Conservation (phyloP, 2,797 vertebrate species). For the Cuculus canorus region DNA sequence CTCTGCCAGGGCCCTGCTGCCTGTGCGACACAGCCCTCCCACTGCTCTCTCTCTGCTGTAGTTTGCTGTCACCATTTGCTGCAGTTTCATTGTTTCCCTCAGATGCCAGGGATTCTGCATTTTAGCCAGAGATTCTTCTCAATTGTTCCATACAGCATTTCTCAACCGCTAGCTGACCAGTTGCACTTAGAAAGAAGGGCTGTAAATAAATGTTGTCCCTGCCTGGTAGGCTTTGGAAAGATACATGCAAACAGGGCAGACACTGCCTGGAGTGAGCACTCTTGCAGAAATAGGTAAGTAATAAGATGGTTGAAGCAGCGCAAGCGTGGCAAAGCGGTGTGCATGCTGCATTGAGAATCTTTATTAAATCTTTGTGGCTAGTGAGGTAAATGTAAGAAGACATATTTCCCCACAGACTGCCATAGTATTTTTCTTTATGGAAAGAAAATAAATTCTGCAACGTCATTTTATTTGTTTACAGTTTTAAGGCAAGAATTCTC, state of each 20-base stretch:
- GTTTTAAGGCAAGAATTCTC: not conserved
- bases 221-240: not conserved
- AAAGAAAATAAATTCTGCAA: not conserved
- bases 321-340: not conserved
- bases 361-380: constrained; percentile 1
- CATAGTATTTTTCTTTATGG: not conserved
- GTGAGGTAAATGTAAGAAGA: not conserved
- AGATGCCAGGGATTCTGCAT: not conserved
- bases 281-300: not conserved
- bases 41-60: not conserved
- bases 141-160: not conserved
- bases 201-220: accelerated
- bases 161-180: not conserved
- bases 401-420: not conserved
- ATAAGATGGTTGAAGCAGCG: not conserved
- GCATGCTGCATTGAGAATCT: not conserved
- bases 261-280: not conserved
- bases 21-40: not conserved
- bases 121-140: not conserved
- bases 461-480: not conserved
- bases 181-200: not conserved
- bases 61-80: not conserved
- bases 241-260: not conserved
- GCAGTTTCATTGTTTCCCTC: not conserved
- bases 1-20: not conserved